A percentile compares a stretch with the other conserved stretches of the same genome.
Evolutionary conservation across 1,140 invertebrate species (phyloP).

Genomic region (Conus betulinus): DNA sequence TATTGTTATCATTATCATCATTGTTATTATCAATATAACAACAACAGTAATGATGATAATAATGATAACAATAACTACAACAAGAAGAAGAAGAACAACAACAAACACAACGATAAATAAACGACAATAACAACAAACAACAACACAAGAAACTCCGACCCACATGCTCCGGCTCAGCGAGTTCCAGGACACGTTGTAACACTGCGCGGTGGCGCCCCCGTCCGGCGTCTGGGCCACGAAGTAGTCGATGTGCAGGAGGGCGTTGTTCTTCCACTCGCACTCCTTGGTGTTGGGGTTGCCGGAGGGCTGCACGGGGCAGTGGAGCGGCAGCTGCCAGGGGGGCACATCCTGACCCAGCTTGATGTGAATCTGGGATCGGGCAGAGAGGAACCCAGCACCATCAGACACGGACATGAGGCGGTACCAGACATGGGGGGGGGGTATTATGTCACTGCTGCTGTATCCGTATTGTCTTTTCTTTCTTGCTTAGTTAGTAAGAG

Average conservation of each 20-base stretch:
- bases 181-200: slow-evolving; percentile 69
- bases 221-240: slow-evolving; percentile 41
- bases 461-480: too few relatives aligned
- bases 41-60: too few relatives aligned
- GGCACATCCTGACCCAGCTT: slow-evolving; percentile 60
- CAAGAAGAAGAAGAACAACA: too few relatives aligned
- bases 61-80: too few relatives aligned
- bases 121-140: too few relatives aligned
- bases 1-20: too few relatives aligned
- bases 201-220: slow-evolving; percentile 42
- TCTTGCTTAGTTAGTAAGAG: too few relatives aligned
- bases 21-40: too few relatives aligned
- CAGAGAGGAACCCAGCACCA: neutral
- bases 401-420: neutral
- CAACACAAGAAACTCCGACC: too few relatives aligned
- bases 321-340: slow-evolving; percentile 62
- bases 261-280: slow-evolving; percentile 63
- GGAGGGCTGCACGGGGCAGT: slow-evolving; percentile 51
- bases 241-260: slow-evolving; percentile 57
- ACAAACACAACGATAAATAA: too few relatives aligned
- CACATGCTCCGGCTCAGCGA: slow-evolving; percentile 27
- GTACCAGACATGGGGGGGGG: neutral
- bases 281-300: slow-evolving; percentile 57
- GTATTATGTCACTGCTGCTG: too few relatives aligned
- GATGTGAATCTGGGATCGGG: slow-evolving; percentile 39